These are phyloP conservation scores for Coptodon bakossiorum DNA, from an alignment of 2,113 vertebrate genomes.

Conservation along the genomic window DNA sequence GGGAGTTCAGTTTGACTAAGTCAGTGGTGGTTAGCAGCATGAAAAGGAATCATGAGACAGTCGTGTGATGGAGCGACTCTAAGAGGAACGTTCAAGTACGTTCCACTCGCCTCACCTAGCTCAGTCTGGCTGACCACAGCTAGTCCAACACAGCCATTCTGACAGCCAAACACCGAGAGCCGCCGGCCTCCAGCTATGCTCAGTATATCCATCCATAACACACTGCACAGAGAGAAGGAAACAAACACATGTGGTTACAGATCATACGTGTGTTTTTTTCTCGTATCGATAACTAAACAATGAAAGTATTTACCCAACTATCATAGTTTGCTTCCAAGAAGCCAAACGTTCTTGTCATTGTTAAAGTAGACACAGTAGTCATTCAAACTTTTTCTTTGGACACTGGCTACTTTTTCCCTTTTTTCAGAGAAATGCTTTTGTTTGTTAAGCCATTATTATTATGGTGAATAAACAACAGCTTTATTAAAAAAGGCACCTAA, in stretches of 20 bases:
- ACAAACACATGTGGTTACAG: not conserved
- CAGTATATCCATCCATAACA: slow-evolving; percentile 80
- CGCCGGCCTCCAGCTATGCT: slow-evolving; percentile 64
- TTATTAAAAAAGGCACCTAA: not conserved
- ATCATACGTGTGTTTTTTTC: not conserved
- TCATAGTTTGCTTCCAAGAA: not conserved
- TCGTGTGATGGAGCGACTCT: not conserved
- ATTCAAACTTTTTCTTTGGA: not conserved
- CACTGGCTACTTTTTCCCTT: not conserved
- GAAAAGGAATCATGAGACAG: not conserved
- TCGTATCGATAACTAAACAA: not conserved
- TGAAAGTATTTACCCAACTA: fast-evolving
- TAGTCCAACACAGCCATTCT: slow-evolving; percentile 80
- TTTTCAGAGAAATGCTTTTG: not conserved
- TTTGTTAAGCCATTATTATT: fast-evolving
- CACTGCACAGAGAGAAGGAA: slow-evolving; percentile 57
- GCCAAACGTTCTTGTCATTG: not conserved
- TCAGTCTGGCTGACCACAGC: slow-evolving; percentile 78
- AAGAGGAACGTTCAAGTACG: not conserved
- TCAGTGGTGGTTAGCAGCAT: not conserved
- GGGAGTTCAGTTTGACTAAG: not conserved
- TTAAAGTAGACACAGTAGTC: not conserved
- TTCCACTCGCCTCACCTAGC: slow-evolving; percentile 63
- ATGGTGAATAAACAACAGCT: not conserved
- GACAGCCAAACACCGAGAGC: slow-evolving; percentile 82